Conservation (phyloP, 2,888 invertebrate species). For the Rhabditophanes sp. region DNA sequence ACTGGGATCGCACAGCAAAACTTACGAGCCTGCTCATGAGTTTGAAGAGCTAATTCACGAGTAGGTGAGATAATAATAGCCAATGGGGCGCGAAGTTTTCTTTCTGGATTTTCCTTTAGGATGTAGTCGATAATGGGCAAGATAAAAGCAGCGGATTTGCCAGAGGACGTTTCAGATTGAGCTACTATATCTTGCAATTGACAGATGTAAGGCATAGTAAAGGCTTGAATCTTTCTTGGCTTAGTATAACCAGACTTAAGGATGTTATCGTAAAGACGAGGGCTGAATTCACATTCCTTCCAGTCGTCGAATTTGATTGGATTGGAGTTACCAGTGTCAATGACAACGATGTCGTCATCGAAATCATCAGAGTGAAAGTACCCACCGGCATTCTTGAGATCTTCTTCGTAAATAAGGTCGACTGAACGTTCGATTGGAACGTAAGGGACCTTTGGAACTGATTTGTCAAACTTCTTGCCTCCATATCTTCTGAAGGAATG, state of each 20-base stretch:
- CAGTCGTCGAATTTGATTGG: conserved; percentile 7
- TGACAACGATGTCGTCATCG: conserved; percentile 1
- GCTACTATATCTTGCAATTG: conserved; percentile 94
- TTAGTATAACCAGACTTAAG: conserved; percentile 54
- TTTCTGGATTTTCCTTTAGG: neutral
- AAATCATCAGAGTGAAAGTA: neutral
- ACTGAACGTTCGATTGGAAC: neutral
- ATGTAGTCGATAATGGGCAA: conserved; percentile 63
- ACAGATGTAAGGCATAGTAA: conserved; percentile 74
- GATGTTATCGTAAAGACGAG: conserved; percentile 13
- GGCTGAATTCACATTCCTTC: conserved; percentile 10
- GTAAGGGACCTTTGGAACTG: too few species aligned
- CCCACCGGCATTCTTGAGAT: neutral
- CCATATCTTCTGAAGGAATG: too few species aligned
- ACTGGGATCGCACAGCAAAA: conserved; percentile 5
- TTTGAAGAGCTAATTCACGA: conserved; percentile 61
- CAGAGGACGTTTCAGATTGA: conserved; percentile 93
- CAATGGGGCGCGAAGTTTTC: conserved; percentile 52
- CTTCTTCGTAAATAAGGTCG: neutral
- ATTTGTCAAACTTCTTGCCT: too few species aligned
- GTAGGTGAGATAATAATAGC: conserved; percentile 76
- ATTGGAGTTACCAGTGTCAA: neutral
- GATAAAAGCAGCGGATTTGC: conserved; percentile 87
- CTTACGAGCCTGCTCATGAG: conserved; percentile 47
- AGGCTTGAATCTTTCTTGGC: conserved; percentile 84